Evolutionary conservation across 2,797 vertebrate species (phyloP).

Genomic region (Enteromius mattozi): DNA sequence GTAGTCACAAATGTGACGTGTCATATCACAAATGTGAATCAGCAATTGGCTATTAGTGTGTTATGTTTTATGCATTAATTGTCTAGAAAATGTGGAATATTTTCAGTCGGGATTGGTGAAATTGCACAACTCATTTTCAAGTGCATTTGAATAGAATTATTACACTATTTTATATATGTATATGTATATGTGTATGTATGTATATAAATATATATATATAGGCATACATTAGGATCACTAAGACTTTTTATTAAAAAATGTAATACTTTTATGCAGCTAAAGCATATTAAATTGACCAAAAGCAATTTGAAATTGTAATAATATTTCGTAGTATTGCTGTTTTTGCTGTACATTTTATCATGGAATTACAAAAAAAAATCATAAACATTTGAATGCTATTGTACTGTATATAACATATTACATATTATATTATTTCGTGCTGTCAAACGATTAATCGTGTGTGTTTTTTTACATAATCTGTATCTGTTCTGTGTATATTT

Average conservation of each 20-base stretch:
- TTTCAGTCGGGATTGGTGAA: background rate
- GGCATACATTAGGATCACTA: background rate
- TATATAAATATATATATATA: background rate
- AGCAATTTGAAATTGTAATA: background rate
- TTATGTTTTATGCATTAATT: background rate
- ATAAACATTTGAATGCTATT: background rate
- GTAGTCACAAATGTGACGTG: background rate
- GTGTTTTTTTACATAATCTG: no score
- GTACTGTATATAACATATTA: no score
- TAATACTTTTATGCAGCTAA: background rate
- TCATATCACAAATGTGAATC: background rate
- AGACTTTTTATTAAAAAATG: background rate
- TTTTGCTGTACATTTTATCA: background rate
- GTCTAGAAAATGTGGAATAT: background rate
- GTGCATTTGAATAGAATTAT: background rate
- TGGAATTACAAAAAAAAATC: background rate
- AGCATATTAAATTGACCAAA: background rate
- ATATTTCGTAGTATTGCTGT: background rate
- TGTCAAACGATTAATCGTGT: no score
- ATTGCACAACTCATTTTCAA: background rate
- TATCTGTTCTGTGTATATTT: no score
- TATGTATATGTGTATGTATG: background rate
- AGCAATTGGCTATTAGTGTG: background rate
- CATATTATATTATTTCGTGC: no score
- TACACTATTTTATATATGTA: background rate